phyloP scores from a whole-genome alignment of 2,797 vertebrate species.

The Cossypha niveicapilla region DNA sequence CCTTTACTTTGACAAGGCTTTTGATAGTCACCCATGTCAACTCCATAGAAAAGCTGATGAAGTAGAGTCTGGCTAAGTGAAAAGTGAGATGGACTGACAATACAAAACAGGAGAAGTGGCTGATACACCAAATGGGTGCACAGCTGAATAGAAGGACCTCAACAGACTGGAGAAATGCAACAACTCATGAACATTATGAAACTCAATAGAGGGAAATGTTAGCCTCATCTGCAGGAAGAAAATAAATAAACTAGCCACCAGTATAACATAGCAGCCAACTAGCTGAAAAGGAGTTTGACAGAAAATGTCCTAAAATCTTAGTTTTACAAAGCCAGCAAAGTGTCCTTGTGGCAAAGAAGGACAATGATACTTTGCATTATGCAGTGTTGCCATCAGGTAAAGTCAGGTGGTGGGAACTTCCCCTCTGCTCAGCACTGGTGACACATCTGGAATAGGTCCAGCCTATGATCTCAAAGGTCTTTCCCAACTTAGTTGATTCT shows the following conservation, averaged over 20 bases:
- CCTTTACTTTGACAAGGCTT: background rate
- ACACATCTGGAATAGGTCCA: background rate
- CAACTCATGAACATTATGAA: background rate
- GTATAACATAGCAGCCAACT: accelerated
- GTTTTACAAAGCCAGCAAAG: background rate
- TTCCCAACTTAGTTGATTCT: background rate
- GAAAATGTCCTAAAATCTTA: background rate
- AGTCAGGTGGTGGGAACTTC: background rate
- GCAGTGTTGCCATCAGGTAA: background rate
- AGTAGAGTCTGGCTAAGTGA: background rate
- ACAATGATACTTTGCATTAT: background rate
- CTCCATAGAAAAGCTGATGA: background rate
- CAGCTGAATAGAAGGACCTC: background rate
- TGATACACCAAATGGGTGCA: background rate
- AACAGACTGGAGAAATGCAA: background rate
- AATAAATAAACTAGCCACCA: background rate
- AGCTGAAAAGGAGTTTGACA: background rate
- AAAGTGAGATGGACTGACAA: background rate
- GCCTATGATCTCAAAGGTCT: background rate
- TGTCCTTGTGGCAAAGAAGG: background rate
- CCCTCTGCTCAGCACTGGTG: background rate
- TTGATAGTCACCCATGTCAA: background rate
- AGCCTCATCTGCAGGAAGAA: background rate
- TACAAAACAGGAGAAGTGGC: background rate
- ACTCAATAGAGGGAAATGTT: background rate